Conservation (phyloP, 1,140 invertebrate species). For the Dolichoris vasculosae region DNA sequence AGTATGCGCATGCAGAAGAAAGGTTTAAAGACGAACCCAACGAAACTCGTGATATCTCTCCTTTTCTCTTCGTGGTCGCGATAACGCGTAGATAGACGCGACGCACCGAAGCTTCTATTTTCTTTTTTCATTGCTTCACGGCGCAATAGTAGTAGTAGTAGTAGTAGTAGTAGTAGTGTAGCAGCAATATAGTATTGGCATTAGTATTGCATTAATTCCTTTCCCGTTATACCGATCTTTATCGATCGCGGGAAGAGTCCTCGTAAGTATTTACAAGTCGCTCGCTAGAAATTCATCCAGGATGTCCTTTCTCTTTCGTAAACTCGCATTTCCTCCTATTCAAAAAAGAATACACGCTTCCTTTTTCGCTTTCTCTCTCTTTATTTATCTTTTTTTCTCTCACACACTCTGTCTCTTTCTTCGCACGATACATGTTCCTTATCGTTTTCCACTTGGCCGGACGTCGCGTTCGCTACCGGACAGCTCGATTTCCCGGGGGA, state of each 20-base stretch:
- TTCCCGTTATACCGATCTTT: not conserved
- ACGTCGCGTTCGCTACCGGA: not conserved
- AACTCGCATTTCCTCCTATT: not conserved
- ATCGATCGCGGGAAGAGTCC: not conserved
- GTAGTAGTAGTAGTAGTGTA: not conserved
- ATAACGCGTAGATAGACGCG: not conserved
- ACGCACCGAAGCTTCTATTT: not conserved
- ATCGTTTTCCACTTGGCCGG: not conserved
- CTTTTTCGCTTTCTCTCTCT: not conserved
- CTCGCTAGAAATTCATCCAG: slow-evolving; percentile 35
- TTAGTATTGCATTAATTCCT: not conserved
- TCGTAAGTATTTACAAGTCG: slow-evolving; percentile 38
- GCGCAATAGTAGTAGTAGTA: not conserved
- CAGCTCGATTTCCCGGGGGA: slow-evolving; percentile 27
- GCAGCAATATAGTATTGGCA: not conserved
- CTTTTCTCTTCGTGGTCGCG: not conserved
- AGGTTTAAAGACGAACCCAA: not conserved
- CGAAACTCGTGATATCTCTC: not conserved
- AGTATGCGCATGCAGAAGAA: not conserved
- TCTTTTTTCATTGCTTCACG: not conserved
- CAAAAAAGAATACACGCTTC: not conserved
- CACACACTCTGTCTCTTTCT: not conserved
- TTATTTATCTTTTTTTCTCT: not conserved
- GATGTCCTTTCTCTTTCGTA: not conserved
- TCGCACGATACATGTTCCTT: not conserved